phyloP scores from a whole-genome alignment of 2,888 invertebrate species.

The Oligia latruncula region DNA sequence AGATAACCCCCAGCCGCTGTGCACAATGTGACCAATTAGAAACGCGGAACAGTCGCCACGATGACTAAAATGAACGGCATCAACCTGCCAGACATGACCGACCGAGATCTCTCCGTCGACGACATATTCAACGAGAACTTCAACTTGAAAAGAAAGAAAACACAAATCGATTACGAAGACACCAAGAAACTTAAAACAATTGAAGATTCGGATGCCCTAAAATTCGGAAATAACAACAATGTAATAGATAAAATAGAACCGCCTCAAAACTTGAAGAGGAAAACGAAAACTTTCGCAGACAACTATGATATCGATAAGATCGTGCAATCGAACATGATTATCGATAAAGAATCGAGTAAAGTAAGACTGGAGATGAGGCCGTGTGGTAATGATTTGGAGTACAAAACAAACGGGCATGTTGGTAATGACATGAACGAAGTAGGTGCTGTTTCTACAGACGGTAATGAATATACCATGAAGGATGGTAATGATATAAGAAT shows the following conservation, averaged over 20 bases:
- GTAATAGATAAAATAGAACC: constrained; percentile 69
- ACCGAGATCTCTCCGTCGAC: constrained; percentile 78
- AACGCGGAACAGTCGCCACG: constrained; percentile 70
- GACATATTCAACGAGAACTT: constrained; percentile 83
- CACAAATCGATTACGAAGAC: constrained; percentile 69
- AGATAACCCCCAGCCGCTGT: constrained; percentile 80
- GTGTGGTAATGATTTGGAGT: constrained; percentile 64
- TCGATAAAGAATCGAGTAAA: constrained; percentile 80
- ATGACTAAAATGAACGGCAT: constrained; percentile 86
- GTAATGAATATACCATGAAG: constrained; percentile 74
- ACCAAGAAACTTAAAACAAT: constrained; percentile 62
- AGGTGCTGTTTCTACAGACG: constrained; percentile 63
- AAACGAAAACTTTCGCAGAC: constrained; percentile 72
- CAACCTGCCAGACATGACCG: constrained; percentile 80
- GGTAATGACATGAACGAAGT: constrained; percentile 59
- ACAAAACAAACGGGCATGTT: constrained; percentile 63
- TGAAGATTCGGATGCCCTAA: constrained; percentile 53
- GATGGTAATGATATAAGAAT: constrained; percentile 68
- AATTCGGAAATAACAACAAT: constrained; percentile 76
- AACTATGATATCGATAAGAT: constrained; percentile 76
- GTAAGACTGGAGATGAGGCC: constrained; percentile 80
- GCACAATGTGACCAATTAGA: constrained; percentile 88
- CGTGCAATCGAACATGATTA: constrained; percentile 81
- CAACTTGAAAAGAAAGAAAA: constrained; percentile 78
- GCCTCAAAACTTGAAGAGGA: constrained; percentile 76